Percentiles rank a stretch among this genome's conserved stretches.
phyloP scores from a whole-genome alignment of 2,888 invertebrate species.

The Drosophila anceps region DNA sequence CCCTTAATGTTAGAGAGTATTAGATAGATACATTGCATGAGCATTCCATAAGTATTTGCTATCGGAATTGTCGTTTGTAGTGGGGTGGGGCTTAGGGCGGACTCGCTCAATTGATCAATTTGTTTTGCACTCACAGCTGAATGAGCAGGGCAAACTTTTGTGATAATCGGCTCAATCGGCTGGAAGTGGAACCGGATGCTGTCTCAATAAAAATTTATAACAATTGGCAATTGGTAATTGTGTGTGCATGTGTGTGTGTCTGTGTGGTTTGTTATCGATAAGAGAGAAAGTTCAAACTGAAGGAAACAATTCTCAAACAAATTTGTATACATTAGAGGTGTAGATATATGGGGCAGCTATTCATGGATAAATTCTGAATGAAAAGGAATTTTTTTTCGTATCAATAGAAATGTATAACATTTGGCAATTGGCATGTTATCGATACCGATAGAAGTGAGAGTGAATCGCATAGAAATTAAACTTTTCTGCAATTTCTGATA shows the following conservation, averaged over 20 bases:
- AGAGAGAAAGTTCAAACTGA: conserved; percentile 25
- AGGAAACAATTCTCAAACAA: neutral
- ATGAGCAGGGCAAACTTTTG: conserved; percentile 36
- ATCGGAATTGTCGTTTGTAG: conserved; percentile 8
- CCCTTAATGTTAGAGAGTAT: neutral
- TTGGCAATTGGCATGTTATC: neutral
- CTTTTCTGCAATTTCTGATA: neutral
- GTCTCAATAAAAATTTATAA: conserved; percentile 37
- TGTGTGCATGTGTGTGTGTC: neutral
- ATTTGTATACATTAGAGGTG: neutral
- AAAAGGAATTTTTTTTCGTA: conserved; percentile 65
- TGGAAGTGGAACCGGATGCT: conserved; percentile 57
- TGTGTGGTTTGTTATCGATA: conserved; percentile 17
- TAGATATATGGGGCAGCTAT: neutral
- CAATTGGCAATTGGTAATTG: conserved; percentile 26
- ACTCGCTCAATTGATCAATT: conserved; percentile 56
- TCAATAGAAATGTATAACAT: neutral
- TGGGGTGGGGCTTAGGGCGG: conserved; percentile 6
- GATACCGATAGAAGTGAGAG: neutral
- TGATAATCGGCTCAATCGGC: conserved; percentile 54
- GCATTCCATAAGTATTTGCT: conserved; percentile 18
- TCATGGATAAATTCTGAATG: neutral
- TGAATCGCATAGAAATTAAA: neutral
- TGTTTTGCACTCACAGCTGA: conserved; percentile 51
- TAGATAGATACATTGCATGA: conserved; percentile 1